These are phyloP conservation scores for Dryococelus australis DNA, from an alignment of 2,888 invertebrate genomes.

Conservation along the genomic window DNA sequence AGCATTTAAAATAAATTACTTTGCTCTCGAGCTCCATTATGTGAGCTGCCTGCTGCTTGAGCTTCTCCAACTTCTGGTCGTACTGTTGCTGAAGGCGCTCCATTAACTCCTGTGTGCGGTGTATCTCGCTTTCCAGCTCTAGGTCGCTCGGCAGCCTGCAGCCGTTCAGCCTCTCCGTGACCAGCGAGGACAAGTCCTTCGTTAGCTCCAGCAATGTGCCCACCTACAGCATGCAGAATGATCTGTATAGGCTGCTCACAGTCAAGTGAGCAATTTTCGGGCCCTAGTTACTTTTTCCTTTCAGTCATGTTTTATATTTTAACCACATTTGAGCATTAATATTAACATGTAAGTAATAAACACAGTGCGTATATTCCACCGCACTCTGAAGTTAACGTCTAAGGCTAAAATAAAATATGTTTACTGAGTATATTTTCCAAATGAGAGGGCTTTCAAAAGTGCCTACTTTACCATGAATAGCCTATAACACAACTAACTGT, in stretches of 20 bases:
- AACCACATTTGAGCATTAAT: too few relatives aligned
- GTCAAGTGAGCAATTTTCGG: too few relatives aligned
- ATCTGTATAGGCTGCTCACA: too few relatives aligned
- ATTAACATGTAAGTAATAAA: too few relatives aligned
- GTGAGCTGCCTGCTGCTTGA: constrained; percentile 79
- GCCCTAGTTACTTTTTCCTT: too few relatives aligned
- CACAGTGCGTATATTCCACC: too few relatives aligned
- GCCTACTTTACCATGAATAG: neutral
- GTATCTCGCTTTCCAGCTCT: constrained; percentile 51
- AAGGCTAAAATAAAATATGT: too few relatives aligned
- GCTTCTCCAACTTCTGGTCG: constrained; percentile 79
- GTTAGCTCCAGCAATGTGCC: constrained; percentile 71
- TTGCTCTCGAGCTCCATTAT: constrained; percentile 83
- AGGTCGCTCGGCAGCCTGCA: constrained; percentile 67
- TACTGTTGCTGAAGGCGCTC: constrained; percentile 79
- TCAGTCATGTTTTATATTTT: too few relatives aligned
- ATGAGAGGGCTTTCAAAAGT: too few relatives aligned
- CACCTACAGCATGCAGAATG: constrained; percentile 58
- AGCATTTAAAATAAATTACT: constrained; percentile 57
- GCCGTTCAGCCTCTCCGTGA: constrained; percentile 66
- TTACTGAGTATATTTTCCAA: too few relatives aligned
- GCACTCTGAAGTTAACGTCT: too few relatives aligned
- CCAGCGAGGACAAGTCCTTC: constrained; percentile 75
- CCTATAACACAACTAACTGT: too few relatives aligned
- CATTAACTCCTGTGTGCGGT: constrained; percentile 57